A percentile compares a stretch with the other conserved stretches of the same genome.
These are phyloP conservation scores for Eupithecia exiguata DNA, from an alignment of 2,888 invertebrate species.

Conservation along the genomic window DNA sequence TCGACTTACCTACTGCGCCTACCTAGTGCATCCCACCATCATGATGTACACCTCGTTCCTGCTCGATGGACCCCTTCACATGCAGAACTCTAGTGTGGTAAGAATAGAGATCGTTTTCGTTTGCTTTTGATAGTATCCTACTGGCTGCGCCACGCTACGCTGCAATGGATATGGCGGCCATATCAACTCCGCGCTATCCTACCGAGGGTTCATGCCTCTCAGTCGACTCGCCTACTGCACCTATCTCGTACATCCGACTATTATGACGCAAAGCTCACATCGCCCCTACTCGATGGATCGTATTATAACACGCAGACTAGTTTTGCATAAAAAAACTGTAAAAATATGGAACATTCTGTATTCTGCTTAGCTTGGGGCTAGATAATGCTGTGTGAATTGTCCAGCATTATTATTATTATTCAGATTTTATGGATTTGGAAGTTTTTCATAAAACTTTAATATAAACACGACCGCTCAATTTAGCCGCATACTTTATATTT, in stretches of 20 bases:
- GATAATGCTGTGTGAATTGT: no score
- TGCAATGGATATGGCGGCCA: slow-evolving; percentile 88
- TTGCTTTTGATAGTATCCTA: neutral
- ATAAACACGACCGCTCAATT: slow-evolving; percentile 15
- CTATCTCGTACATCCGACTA: no score
- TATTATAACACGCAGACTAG: no score
- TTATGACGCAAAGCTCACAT: no score
- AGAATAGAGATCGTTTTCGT: slow-evolving; percentile 57
- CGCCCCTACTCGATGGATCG: no score
- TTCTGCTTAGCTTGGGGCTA: no score
- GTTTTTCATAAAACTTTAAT: slow-evolving; percentile 13
- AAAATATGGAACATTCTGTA: no score
- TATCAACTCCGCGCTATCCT: slow-evolving; percentile 91
- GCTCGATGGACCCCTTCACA: slow-evolving; percentile 91
- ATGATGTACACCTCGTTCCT: slow-evolving; percentile 91
- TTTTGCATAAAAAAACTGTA: no score
- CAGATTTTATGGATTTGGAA: neutral
- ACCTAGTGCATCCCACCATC: slow-evolving; percentile 93
- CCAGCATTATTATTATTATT: no score
- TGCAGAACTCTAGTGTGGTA: slow-evolving; percentile 90
- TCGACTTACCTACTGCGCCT: slow-evolving; percentile 96
- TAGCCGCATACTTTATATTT: slow-evolving; percentile 28
- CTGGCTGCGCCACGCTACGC: slow-evolving; percentile 86
- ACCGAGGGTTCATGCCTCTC: no score
- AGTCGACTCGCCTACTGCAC: slow-evolving; percentile 94